Evolutionary conservation across 2,797 vertebrate genomes (phyloP).

Genomic region (Anomalospiza imberbis): DNA sequence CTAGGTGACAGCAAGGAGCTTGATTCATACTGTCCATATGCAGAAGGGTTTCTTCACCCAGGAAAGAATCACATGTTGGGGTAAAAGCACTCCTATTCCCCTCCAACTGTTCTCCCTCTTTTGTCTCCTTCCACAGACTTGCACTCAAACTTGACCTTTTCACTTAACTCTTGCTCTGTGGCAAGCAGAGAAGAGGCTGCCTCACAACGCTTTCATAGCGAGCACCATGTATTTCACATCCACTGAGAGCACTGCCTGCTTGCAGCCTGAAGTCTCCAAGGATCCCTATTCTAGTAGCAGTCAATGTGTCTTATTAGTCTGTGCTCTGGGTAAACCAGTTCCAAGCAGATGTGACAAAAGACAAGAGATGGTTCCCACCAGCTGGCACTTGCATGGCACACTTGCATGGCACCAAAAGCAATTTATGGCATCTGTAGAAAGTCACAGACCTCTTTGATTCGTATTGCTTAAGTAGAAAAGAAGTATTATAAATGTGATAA

Average conservation of each 20-base stretch:
- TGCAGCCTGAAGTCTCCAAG: not conserved
- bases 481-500: not conserved
- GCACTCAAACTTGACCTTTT: not conserved
- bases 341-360: not conserved
- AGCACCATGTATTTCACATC: not conserved
- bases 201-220: accelerated
- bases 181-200: not conserved
- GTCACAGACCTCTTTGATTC: not conserved
- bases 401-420: not conserved
- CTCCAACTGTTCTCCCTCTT: not conserved
- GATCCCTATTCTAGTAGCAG: not conserved
- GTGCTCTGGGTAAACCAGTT: not conserved
- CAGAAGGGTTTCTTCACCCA: not conserved
- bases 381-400: not conserved
- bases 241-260: not conserved
- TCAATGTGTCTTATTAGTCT: accelerated
- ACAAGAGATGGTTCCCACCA: not conserved
- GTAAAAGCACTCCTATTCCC: not conserved
- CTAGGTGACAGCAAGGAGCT: not conserved
- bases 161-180: not conserved
- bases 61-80: not conserved
- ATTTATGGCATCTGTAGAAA: not conserved
- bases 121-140: not conserved
- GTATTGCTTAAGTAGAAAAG: not conserved
- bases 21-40: not conserved